These are phyloP conservation scores for Stomatorhinus walkeri DNA, from an alignment of 2,797 vertebrate genomes.

Conservation along the genomic window DNA sequence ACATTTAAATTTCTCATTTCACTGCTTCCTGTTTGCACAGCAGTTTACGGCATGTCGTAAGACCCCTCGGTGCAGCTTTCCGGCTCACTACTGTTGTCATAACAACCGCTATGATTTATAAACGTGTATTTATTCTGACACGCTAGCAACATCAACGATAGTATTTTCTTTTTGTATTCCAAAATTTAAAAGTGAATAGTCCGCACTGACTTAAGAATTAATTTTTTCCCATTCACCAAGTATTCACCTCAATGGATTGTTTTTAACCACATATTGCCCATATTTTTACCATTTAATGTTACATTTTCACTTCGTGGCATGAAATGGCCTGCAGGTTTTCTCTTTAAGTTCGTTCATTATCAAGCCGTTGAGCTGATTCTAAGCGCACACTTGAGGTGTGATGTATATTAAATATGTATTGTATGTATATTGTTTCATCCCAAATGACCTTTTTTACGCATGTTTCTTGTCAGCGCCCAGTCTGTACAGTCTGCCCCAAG, in stretches of 20 bases:
- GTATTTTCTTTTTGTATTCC: neutral
- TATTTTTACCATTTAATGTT: neutral
- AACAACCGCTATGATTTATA: neutral
- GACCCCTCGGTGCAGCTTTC: neutral
- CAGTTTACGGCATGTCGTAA: constrained; percentile 19
- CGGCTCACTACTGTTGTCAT: neutral
- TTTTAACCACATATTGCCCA: neutral
- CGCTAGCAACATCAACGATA: neutral
- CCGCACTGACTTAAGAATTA: neutral
- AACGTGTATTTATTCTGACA: neutral
- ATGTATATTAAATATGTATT: neutral
- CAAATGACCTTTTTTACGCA: neutral
- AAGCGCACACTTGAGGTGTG: neutral
- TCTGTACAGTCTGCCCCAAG: neutral
- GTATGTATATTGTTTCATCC: neutral
- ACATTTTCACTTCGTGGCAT: neutral
- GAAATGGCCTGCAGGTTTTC: neutral
- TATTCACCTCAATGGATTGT: neutral
- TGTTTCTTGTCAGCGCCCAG: neutral
- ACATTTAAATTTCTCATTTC: neutral
- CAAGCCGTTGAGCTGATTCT: neutral
- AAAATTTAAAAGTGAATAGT: neutral
- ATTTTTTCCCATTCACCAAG: neutral
- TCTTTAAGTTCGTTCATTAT: neutral
- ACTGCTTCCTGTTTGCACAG: neutral